phyloP scores from a whole-genome alignment of 2,888 invertebrate genomes.

The Amiota communis region DNA sequence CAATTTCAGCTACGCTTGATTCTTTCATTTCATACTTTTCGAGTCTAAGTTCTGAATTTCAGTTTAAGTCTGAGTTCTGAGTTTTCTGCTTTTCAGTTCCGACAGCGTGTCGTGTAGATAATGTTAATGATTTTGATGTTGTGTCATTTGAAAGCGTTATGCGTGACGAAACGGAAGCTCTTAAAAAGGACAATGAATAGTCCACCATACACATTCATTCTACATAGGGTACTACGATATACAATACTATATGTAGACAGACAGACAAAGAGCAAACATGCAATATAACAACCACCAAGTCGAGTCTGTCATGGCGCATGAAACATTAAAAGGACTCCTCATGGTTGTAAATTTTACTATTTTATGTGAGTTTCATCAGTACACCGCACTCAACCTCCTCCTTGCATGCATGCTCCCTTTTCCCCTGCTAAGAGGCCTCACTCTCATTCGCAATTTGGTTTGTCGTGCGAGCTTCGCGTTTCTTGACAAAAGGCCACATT shows the following conservation, averaged over 20 bases:
- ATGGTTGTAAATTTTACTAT: conserved; percentile 57
- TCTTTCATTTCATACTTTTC: background rate
- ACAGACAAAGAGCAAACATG: background rate
- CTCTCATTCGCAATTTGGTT: too few relatives aligned
- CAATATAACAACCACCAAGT: conserved; percentile 5
- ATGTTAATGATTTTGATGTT: conserved; percentile 63
- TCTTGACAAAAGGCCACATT: conserved; percentile 43
- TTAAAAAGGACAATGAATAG: conserved; percentile 59
- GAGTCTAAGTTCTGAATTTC: background rate
- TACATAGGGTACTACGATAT: too few relatives aligned
- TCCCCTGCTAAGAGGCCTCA: conserved; percentile 13
- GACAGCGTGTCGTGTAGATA: conserved; percentile 48
- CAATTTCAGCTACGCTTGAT: background rate
- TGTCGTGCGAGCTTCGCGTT: too few relatives aligned
- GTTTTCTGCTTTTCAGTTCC: conserved; percentile 16
- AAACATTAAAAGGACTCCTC: conserved; percentile 56
- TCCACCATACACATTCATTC: background rate
- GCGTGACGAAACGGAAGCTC: conserved; percentile 62
- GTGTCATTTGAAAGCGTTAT: conserved; percentile 61
- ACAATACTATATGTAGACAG: background rate
- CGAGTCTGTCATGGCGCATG: conserved; percentile 43
- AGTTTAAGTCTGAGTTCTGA: background rate
- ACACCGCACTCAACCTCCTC: too few relatives aligned
- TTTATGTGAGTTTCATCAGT: conserved; percentile 48
- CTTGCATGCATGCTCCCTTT: too few relatives aligned